Conservation (phyloP, 2,113 vertebrate species). For the Gadus chalcogrammus region DNA sequence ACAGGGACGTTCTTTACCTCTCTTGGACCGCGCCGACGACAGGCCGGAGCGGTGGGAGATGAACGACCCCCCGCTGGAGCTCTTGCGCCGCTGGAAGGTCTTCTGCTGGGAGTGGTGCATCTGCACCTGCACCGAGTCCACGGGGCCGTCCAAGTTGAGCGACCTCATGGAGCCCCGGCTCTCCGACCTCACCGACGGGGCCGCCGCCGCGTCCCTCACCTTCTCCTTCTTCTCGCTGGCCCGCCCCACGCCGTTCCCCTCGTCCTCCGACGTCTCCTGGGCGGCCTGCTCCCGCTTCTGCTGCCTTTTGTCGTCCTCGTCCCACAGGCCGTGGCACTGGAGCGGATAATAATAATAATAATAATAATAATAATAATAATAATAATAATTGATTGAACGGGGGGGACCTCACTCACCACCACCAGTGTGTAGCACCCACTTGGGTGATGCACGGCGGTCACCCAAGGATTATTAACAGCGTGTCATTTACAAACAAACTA, state of each 20-base stretch:
- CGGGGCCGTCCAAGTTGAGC: constrained; percentile 81
- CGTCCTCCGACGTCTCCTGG: constrained; percentile 82
- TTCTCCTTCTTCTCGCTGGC: constrained; percentile 38
- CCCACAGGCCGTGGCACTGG: constrained; percentile 95
- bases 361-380: constrained; percentile 1
- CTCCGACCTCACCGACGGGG: constrained; percentile 57
- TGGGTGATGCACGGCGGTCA: too few species aligned
- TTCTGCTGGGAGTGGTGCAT: constrained; percentile 82
- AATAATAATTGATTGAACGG: too few species aligned
- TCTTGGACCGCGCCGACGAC: constrained; percentile 83
- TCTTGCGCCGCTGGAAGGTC: constrained; percentile 79
- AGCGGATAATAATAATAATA: neutral
- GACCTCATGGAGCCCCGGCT: constrained; percentile 83
- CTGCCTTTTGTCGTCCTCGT: constrained; percentile 80
- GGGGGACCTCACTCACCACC: too few species aligned
- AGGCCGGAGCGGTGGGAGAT: constrained; percentile 81
- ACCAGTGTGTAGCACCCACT: too few species aligned
- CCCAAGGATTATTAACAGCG: too few species aligned
- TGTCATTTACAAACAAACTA: constrained; percentile 53
- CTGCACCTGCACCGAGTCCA: constrained; percentile 83
- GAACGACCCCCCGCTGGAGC: constrained; percentile 80
- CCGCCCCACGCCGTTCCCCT: constrained; percentile 41
- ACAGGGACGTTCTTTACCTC: constrained; percentile 72
- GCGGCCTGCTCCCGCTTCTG: constrained; percentile 56
- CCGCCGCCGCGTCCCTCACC: constrained; percentile 16